These are phyloP conservation scores for Brachyopa scutellaris DNA, from an alignment of 2,888 invertebrate species.

Conservation along the genomic window DNA sequence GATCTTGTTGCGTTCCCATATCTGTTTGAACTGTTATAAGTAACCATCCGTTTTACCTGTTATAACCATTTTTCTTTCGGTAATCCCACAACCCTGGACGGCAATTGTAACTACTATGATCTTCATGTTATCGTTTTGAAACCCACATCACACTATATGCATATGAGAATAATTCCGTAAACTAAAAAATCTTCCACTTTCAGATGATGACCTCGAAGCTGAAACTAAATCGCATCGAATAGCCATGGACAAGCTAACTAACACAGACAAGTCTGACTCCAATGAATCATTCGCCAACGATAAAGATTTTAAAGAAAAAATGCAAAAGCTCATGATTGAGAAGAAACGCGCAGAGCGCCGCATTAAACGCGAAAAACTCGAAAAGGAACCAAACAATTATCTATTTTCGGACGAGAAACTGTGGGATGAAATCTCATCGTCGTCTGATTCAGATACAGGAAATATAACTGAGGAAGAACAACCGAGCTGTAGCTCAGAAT, in stretches of 20 bases:
- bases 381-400: conserved; percentile 74
- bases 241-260: conserved; percentile 67
- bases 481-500: conserved; percentile 20
- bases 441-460: conserved; percentile 70
- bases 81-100: no score
- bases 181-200: no score
- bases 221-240: conserved; percentile 74
- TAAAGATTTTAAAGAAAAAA: conserved; percentile 27
- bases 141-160: no score
- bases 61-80: no score
- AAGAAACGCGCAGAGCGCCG: conserved; percentile 73
- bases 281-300: background rate
- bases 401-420: conserved; percentile 76
- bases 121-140: no score
- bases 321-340: conserved; percentile 62
- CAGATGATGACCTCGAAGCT: conserved; percentile 73
- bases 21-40: no score
- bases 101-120: no score
- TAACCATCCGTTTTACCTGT: no score
- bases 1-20: no score
- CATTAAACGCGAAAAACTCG: conserved; percentile 74
- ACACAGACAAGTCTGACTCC: conserved; percentile 16
- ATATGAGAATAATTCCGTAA: no score
- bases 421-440: conserved; percentile 75
- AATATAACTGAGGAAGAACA: conserved; percentile 71